A percentile compares a stretch with the other conserved stretches of the same genome.
These are phyloP conservation scores for Rhabditoides inermis DNA, from an alignment of 2,888 invertebrate species.

Conservation along the genomic window DNA sequence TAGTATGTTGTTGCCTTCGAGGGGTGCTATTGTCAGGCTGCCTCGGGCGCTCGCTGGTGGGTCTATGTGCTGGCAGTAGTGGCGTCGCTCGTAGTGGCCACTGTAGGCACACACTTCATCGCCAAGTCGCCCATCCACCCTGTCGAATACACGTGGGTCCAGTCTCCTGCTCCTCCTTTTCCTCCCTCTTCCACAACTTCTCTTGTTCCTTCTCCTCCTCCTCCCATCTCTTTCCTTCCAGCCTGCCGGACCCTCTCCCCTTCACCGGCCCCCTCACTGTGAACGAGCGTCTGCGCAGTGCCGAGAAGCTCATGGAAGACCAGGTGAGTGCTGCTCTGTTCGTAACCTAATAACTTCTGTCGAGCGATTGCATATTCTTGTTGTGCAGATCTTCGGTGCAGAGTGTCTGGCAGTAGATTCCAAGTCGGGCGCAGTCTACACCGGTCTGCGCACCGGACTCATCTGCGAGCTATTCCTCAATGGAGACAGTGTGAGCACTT, in stretches of 20 bases:
- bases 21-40: no score
- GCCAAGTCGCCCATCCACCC: conserved; percentile 10
- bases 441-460: conserved; percentile 27
- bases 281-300: conserved; percentile 14
- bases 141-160: conserved; percentile 9
- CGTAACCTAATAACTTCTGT: no score
- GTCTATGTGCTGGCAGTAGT: neutral
- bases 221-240: no score
- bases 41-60: no score
- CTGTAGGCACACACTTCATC: conserved; percentile 8
- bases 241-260: conserved; percentile 10
- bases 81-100: conserved; percentile 6
- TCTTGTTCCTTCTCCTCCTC: neutral
- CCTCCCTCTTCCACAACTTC: neutral
- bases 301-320: conserved; percentile 17
- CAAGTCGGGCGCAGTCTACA: conserved; percentile 15
- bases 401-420: conserved; percentile 24
- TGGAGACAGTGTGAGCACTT: conserved; percentile 7
- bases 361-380: no score
- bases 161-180: conserved; percentile 13
- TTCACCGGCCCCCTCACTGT: conserved; percentile 14
- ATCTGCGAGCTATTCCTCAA: conserved; percentile 21
- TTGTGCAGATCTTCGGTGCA: conserved; percentile 32
- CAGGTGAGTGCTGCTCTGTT: no score
- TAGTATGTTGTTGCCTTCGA: no score